Percentiles rank a stretch among this genome's conserved stretches.
Conservation (phyloP, 1,140 invertebrate species). For the Drosophila sp. region DNA sequence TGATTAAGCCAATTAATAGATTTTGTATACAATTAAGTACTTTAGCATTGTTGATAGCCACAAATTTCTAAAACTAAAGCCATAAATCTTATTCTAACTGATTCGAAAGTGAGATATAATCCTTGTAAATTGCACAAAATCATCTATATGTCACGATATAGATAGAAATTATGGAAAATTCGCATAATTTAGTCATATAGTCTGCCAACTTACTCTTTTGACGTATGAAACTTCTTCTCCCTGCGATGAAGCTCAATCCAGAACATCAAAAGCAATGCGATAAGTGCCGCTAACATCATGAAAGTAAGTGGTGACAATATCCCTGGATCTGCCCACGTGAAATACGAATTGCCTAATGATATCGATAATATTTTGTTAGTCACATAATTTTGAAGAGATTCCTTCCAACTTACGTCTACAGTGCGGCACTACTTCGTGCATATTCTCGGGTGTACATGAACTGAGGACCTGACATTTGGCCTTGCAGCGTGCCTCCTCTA, state of each 20-base stretch:
- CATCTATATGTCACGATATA: no score
- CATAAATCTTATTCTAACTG: no score
- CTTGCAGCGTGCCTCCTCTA: conserved; percentile 49
- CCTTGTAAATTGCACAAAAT: no score
- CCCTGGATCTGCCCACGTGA: conserved; percentile 62
- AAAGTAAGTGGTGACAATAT: conserved; percentile 54
- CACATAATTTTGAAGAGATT: neutral
- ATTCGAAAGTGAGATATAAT: no score
- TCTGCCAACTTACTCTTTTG: conserved; percentile 58
- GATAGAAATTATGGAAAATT: neutral
- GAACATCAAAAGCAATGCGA: conserved; percentile 50
- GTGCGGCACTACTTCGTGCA: conserved; percentile 58
- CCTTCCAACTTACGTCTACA: conserved; percentile 50
- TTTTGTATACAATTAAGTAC: no score
- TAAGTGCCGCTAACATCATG: conserved; percentile 41
- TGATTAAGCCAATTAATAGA: no score
- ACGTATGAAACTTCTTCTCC: conserved; percentile 55
- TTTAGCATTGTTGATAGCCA: no score
- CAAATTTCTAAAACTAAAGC: no score
- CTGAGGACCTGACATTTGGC: conserved; percentile 38
- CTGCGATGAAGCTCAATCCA: conserved; percentile 68
- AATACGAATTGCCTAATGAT: conserved; percentile 42
- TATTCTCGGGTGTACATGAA: conserved; percentile 45
- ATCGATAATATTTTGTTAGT: no score
- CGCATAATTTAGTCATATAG: neutral